Percentiles rank a stretch among this genome's conserved stretches.
Conservation (phyloP, 92 coral and sea anemone genomes). For the Bergia puertoricense region DNA sequence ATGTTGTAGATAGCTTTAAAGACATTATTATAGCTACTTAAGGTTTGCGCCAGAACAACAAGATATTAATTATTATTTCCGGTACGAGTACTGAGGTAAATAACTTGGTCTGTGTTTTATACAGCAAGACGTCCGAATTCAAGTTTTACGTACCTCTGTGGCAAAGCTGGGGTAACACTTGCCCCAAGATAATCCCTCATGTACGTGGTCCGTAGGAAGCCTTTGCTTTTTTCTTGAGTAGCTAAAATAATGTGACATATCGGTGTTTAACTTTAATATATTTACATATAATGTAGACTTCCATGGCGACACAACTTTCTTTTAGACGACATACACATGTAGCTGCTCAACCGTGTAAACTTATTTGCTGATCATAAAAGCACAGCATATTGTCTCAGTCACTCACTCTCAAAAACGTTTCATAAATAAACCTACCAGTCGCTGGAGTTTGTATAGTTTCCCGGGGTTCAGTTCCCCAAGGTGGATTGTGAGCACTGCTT, state of each 20-base stretch:
- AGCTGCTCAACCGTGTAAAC: not conserved
- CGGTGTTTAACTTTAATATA: not conserved
- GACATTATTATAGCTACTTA: not conserved
- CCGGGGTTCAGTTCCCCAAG: constrained; percentile 92
- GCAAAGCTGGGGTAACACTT: constrained; percentile 64
- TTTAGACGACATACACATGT: not conserved
- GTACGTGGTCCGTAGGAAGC: constrained; percentile 87
- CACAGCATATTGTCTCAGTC: not conserved
- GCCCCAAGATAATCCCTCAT: constrained; percentile 76
- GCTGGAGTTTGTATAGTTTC: constrained; percentile 61
- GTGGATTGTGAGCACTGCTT: constrained; percentile 84
- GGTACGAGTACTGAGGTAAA: constrained; percentile 9
- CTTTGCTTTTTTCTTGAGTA: constrained; percentile 62
- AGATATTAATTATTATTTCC: not conserved
- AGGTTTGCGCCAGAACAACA: too few relatives aligned
- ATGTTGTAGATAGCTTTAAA: not conserved
- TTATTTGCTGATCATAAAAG: too few relatives aligned
- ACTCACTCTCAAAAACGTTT: not conserved
- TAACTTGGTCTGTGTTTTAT: not conserved
- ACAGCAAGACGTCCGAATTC: not conserved
- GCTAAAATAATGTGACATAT: constrained; percentile 21
- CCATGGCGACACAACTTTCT: constrained; percentile 11
- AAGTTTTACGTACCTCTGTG: constrained; percentile 67
- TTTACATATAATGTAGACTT: too few relatives aligned
- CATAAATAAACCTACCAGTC: constrained; percentile 46